Evolutionary conservation across 2,113 vertebrate genomes (phyloP).

Genomic region (Saimiri boliviensis): DNA sequence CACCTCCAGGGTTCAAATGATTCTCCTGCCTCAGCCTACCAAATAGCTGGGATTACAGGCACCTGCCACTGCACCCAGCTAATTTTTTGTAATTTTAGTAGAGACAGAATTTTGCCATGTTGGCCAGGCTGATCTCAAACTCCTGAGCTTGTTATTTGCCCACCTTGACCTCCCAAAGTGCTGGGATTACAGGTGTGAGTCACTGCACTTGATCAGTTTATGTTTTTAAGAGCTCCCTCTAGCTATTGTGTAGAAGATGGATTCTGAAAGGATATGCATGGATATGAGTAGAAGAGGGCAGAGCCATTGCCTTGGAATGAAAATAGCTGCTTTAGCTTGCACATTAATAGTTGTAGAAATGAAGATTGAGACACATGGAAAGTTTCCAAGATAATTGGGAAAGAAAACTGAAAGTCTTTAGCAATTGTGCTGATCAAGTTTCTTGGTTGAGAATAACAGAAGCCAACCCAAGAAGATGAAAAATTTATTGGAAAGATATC

Average conservation of each 20-base stretch:
- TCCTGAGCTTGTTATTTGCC: too few relatives aligned
- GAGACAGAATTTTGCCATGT: too few relatives aligned
- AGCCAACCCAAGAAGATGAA: background rate
- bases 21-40: too few relatives aligned
- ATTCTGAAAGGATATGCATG: background rate
- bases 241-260: background rate
- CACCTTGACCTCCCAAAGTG: too few relatives aligned
- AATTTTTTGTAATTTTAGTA: too few relatives aligned
- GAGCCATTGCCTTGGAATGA: background rate
- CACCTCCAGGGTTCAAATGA: too few relatives aligned
- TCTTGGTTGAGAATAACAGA: background rate
- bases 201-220: background rate
- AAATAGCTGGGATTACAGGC: too few relatives aligned
- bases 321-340: background rate
- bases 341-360: background rate
- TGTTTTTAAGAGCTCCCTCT: background rate
- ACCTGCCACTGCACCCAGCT: too few relatives aligned
- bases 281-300: background rate
- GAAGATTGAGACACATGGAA: background rate
- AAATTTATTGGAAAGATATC: background rate
- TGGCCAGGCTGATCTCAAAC: too few relatives aligned
- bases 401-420: background rate
- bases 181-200: too few relatives aligned
- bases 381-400: background rate
- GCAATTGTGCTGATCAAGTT: background rate